Conservation (phyloP, 2,113 vertebrate genomes). For the Spea multiplicata region DNA sequence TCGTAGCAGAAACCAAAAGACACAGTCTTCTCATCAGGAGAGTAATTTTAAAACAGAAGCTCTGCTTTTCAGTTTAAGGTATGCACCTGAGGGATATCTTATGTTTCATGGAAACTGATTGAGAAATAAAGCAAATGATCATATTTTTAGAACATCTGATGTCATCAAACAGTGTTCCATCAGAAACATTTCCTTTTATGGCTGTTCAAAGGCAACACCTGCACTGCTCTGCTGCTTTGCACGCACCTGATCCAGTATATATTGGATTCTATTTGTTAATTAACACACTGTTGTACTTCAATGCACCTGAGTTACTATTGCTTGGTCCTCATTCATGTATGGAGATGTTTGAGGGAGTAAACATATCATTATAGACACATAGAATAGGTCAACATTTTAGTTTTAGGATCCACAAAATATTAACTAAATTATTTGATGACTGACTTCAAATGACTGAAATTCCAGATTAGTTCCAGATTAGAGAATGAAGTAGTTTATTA, state of each 20-base stretch:
- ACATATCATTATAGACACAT: too few species aligned
- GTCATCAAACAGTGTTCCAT: not conserved
- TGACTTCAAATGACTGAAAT: too few species aligned
- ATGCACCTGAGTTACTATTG: not conserved
- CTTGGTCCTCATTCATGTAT: too few species aligned
- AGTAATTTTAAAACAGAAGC: conserved; percentile 41
- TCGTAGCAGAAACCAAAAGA: conserved; percentile 28
- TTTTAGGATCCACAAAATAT: too few species aligned
- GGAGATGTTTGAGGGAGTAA: too few species aligned
- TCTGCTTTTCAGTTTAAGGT: conserved; percentile 46
- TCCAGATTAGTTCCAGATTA: too few species aligned
- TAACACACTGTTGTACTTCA: not conserved
- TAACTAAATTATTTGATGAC: too few species aligned
- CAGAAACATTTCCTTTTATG: not conserved
- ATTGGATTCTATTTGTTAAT: not conserved
- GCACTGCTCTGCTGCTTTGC: not conserved
- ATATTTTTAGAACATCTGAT: conserved; percentile 6
- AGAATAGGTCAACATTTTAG: too few species aligned
- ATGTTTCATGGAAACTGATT: conserved; percentile 34
- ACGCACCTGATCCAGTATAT: not conserved
- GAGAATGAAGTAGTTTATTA: too few species aligned
- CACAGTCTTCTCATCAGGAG: conserved; percentile 43
- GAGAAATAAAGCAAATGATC: conserved; percentile 12
- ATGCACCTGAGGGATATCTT: conserved; percentile 38
- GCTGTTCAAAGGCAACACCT: not conserved